Conservation (phyloP, 2,797 vertebrate species). For the Mastacembelus armatus region DNA sequence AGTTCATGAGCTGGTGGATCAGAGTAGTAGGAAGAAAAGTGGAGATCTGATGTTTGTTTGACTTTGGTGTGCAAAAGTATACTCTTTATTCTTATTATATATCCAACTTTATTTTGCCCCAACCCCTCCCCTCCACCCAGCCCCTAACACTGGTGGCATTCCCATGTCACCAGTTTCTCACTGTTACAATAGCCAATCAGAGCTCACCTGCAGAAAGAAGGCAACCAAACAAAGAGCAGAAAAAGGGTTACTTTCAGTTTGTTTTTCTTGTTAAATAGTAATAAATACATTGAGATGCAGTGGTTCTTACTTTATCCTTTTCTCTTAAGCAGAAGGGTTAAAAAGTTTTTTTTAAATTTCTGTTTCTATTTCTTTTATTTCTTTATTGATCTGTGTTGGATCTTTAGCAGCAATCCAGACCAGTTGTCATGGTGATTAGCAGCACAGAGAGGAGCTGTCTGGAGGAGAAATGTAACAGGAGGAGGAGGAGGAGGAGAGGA, state of each 20-base stretch:
- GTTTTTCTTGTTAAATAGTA: slow-evolving; percentile 90
- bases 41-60: slow-evolving; percentile 78
- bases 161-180: slow-evolving; percentile 80
- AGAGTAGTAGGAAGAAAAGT: too few species aligned
- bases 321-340: slow-evolving; percentile 89
- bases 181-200: slow-evolving; percentile 88
- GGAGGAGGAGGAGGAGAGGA: slow-evolving; percentile 67
- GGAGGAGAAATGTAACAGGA: slow-evolving; percentile 83
- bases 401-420: slow-evolving; percentile 91
- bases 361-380: slow-evolving; percentile 85
- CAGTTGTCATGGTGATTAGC: slow-evolving; percentile 88
- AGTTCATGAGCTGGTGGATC: too few species aligned
- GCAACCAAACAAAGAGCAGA: slow-evolving; percentile 88
- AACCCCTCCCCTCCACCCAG: slow-evolving; percentile 75
- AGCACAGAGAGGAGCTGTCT: slow-evolving; percentile 88
- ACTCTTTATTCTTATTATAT: slow-evolving; percentile 87
- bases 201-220: slow-evolving; percentile 88
- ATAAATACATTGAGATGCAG: slow-evolving; percentile 92
- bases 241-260: slow-evolving; percentile 85
- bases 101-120: slow-evolving; percentile 85
- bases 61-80: slow-evolving; percentile 87
- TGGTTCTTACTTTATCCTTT: slow-evolving; percentile 87
- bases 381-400: slow-evolving; percentile 90
- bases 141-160: slow-evolving; percentile 78
- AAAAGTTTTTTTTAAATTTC: slow-evolving; percentile 85